Base-by-base conservation (phyloP, 2,888 invertebrate species). In the Parnassius mnemosyne region DNA sequence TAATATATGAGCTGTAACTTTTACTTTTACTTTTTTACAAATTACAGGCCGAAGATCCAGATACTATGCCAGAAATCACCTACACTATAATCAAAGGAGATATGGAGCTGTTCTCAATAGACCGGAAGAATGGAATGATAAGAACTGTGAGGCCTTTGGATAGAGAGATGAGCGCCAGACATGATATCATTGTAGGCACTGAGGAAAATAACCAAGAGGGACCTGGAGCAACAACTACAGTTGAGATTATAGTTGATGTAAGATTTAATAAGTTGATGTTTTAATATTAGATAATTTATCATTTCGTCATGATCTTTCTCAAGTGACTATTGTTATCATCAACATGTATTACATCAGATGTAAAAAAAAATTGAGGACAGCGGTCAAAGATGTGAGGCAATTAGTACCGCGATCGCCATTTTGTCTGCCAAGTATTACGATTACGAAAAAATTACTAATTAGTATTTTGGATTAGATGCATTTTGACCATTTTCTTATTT, bases 11-110 rank as follows among this genome's bases (percentile, higher is more conserved):
- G 34, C 34, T 34, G 34, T 34, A 34, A 34, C 5, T 34, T n/a
- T 34, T 0, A 34, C 34, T 34, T 7, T 34, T 34, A 34, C 34
- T 34, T 34, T 34, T 34, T 34, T 34, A 34, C 5, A 7, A 49
- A 49, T 85, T 83, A 10, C 79, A 96, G 94, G 97, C 97, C 0
- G 93, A 94, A 69, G 97, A 97, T 86, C 96, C 96, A 1, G 97
- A 97, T 71, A 95, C 96, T 0, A 81, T 92, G 51, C 94, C 95
- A 69, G 95, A 96, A 78, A 95, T 97, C 65, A 97, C 97, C 0
- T 97, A 97, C 84, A 94, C 94, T 0, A 95, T 97, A 58, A 93
- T 95, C 64, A 95, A 95, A 84, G 97, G 97, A 1, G 95, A 97
- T 11, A 94, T 94, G 0, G 95, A 96, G 57, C 85, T 96, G 16